Evolutionary conservation across 2,888 invertebrate species (phyloP), one percentile per base, ranked within the genome.

Genomic region (Dryobotodes eremita): DNA sequence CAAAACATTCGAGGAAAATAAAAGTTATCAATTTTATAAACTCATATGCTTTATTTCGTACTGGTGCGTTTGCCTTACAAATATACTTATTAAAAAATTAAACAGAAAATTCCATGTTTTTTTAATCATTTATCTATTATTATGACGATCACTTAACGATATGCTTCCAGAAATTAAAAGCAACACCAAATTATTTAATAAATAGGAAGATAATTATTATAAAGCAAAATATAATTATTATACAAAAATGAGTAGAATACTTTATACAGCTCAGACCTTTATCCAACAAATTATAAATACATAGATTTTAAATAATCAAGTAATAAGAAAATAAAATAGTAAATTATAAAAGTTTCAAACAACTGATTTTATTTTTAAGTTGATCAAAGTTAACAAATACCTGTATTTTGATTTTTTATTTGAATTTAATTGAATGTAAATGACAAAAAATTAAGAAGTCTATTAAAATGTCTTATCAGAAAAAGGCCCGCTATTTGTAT

Each of bases 1-100:
- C 15, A 5, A 31, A 69, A 69, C 31, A 69, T 69, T 23, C 23
- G 23, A 55, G 36, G 10, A 61, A 50, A 84, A 71, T 62, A 46
- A 86, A 81, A 80, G 4, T 23, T 42, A 55, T 71, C 53, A 65
- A 55, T 75, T 90, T 88, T 95, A 96, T 95, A 96, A 96, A 96
- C 93, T 97, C 96, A 95, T 96, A 95, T 97, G 96, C 96, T 97
- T 97, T 96, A 97, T 97, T 96, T 96, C 96, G 94, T 96, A 96
- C 96, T 96, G 96, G 96, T 97, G 96, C 96, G 95, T 95, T 96
- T 95, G 93, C 93, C 96, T 96, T 96, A 96, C 92, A 95, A 94
- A 93, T 95, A 95, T 94, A 95, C 94, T 95, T 95, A 96, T 91
- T 93, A 94, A 92, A 95, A 95, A 95, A 94, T 94, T 94, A 95